Base-by-base conservation (phyloP, 2,113 vertebrate genomes). In the Scomber scombrus region DNA sequence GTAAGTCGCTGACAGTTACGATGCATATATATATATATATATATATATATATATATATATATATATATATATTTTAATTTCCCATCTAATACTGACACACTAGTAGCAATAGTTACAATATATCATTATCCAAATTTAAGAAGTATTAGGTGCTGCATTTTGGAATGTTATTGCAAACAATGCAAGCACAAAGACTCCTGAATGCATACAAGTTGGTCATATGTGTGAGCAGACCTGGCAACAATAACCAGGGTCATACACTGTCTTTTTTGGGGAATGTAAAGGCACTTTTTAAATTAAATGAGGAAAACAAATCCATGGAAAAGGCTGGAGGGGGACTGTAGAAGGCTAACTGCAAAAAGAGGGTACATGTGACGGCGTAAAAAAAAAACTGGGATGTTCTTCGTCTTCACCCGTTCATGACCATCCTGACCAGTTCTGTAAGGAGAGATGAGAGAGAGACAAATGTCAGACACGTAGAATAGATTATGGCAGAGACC, bases 351-450 rank as follows among this genome's bases (percentile, higher is more conserved):
- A 86, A 75, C 61, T 82, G 74, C 49, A 90, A 90, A 86, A 83
- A 73, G 40, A 62, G 40, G 61, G 46, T 72, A 79, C 40, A 74
- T 55, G 69, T 85, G 85, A 86, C 47, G 71, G 45, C 63, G 64
- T 73, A 83, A 76, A 75, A 78, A 81, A 57, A 50, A 67, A 76
- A 72, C 31, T 9, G 11, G n/a, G 73, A 46, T 47, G 79, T 14
- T 88, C 85, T 73, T 85, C 26, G 47, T 94, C 93, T 94, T 95
- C 91, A 95, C 49, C 94, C 95, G 43, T 87, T 95, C 95, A 95
- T 95, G 83, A 95, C 95, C 95, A 95, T 95, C 89, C 91, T 92
- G 88, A 95, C 95, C 46, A 95, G 91, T 66, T 95, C 95, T 95
- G 93, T 12, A 66, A 90, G 65, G 31, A 88, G 18, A 90, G 49